These are phyloP conservation scores for Nephrocerus scutellatus DNA, from an alignment of 2,888 invertebrate species.

Conservation along the genomic window DNA sequence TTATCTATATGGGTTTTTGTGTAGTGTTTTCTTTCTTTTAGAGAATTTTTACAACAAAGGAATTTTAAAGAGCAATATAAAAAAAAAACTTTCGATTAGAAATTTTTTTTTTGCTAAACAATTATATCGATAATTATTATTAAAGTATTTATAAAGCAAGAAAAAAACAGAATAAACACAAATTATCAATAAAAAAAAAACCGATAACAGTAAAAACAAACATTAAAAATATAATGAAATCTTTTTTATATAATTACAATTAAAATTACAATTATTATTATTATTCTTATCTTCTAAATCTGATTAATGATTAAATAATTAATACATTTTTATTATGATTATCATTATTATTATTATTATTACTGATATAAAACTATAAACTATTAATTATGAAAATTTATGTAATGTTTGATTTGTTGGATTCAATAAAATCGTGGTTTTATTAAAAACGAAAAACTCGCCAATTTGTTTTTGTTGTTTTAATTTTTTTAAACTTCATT, in stretches of 20 bases:
- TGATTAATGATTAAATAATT: too few species aligned
- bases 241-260: too few species aligned
- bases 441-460: constrained; percentile 30
- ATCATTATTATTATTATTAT: constrained; percentile 13
- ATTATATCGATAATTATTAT: constrained; percentile 1
- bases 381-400: constrained; percentile 30
- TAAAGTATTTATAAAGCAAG: constrained; percentile 3
- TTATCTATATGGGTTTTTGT: too few species aligned
- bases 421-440: constrained; percentile 37
- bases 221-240: too few species aligned
- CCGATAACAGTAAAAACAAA: too few species aligned
- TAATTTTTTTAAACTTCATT: constrained; percentile 34
- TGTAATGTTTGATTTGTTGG: constrained; percentile 39
- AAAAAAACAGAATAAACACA: constrained; percentile 6
- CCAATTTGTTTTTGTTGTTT: constrained; percentile 18
- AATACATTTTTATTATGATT: constrained; percentile 25
- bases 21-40: too few species aligned
- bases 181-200: too few species aligned
- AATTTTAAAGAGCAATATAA: too few species aligned
- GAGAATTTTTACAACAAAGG: too few species aligned
- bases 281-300: too few species aligned
- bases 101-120: constrained; percentile 1
- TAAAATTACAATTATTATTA: too few species aligned
- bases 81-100: too few species aligned
- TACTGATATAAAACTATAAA: constrained; percentile 13